Evolutionary conservation across 2,888 invertebrate species (phyloP).

Genomic region (Rambutsinella grinnellia): DNA sequence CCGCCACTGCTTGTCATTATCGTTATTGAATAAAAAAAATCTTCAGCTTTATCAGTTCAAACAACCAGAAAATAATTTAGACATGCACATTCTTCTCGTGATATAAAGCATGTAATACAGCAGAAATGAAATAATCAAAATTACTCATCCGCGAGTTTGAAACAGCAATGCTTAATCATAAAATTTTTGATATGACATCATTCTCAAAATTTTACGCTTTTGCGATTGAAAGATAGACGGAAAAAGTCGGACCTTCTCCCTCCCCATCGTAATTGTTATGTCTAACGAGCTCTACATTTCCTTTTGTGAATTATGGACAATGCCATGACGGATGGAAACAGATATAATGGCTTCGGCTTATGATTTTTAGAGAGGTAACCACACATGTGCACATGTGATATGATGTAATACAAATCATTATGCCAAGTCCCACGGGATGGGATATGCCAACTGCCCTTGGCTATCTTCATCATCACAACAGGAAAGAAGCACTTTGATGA

Average conservation of each 20-base stretch:
- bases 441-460: conserved; percentile 1
- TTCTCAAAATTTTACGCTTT: neutral
- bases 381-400: too few relatives aligned
- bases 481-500: neutral
- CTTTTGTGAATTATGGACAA: neutral
- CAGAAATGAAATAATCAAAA: neutral
- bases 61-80: too few relatives aligned
- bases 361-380: conserved; percentile 4
- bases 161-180: neutral
- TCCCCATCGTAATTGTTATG: neutral
- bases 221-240: too few relatives aligned
- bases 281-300: neutral
- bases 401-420: too few relatives aligned
- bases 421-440: conserved; percentile 28
- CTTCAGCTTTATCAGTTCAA: too few relatives aligned
- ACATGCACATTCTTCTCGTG: too few relatives aligned
- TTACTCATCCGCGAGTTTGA: neutral
- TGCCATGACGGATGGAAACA: too few relatives aligned
- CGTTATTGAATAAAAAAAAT: neutral
- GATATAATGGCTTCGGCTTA: too few relatives aligned
- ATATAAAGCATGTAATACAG: too few relatives aligned
- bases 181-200: neutral
- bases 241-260: too few relatives aligned
- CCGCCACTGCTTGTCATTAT: conserved; percentile 19
- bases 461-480: neutral